Evolutionary conservation across 2,888 invertebrate genomes (phyloP).

Genomic region (Morpho helenor): DNA sequence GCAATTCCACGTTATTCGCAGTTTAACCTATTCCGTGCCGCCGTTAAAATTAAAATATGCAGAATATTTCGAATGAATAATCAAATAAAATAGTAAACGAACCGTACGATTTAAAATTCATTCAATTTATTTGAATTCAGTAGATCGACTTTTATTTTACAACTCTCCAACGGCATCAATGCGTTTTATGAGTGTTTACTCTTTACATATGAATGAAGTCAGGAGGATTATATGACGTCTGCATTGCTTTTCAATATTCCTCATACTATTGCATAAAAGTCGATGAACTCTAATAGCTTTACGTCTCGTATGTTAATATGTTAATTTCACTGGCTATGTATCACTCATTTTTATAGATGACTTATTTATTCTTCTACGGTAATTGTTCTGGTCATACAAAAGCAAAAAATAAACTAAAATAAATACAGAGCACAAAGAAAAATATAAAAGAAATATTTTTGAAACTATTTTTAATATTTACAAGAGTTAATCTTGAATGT

Average conservation of each 20-base stretch:
- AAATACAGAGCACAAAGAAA: too few relatives aligned
- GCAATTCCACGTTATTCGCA: too few relatives aligned
- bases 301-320: not conserved
- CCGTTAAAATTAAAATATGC: too few relatives aligned
- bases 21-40: too few relatives aligned
- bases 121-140: conserved; percentile 24
- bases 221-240: conserved; percentile 13
- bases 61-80: not conserved
- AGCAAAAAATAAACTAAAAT: too few relatives aligned
- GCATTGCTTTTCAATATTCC: conserved; percentile 15
- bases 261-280: conserved; percentile 34
- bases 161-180: conserved; percentile 14
- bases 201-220: conserved; percentile 10
- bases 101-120: conserved; percentile 21
- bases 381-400: too few relatives aligned
- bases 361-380: too few relatives aligned
- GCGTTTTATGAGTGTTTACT: conserved; percentile 24
- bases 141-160: conserved; percentile 24
- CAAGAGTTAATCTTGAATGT: too few relatives aligned
- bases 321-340: not conserved
- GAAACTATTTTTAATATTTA: too few relatives aligned
- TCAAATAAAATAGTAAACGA: conserved; percentile 9
- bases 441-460: too few relatives aligned
- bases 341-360: conserved; percentile 9
- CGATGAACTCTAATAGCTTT: conserved; percentile 35